A percentile compares a stretch with the other conserved stretches of the same genome.
These are phyloP conservation scores for Pleuronectes platessa DNA, from an alignment of 2,113 vertebrate genomes.

Conservation along the genomic window DNA sequence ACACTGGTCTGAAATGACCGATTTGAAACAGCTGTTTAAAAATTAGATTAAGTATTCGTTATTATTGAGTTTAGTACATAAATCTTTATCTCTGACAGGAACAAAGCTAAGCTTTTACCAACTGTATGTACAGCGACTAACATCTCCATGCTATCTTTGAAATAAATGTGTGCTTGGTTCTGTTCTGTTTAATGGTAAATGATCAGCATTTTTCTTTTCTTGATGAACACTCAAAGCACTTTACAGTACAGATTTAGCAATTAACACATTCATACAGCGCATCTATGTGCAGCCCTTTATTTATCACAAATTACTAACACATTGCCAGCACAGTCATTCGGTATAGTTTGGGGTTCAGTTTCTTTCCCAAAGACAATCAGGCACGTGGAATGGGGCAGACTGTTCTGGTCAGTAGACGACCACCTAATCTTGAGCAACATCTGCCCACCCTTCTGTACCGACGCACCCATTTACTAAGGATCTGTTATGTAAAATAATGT, in stretches of 20 bases:
- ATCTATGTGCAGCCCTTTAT: too few species aligned
- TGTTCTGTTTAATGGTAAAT: background rate
- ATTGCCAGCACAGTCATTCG: too few species aligned
- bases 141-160: background rate
- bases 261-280: too few species aligned
- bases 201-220: too few species aligned
- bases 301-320: too few species aligned
- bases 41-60: conserved; percentile 40
- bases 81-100: conserved; percentile 10
- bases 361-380: too few species aligned
- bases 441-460: background rate
- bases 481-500: conserved; percentile 8
- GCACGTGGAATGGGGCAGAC: too few species aligned
- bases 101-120: background rate
- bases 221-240: background rate
- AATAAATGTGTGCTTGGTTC: background rate
- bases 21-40: conserved; percentile 27
- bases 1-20: conserved; percentile 26
- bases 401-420: too few species aligned
- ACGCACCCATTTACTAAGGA: background rate
- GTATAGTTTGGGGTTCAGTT: too few species aligned
- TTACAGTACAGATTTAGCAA: background rate
- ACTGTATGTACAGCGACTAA: conserved; percentile 7
- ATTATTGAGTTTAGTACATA: background rate
- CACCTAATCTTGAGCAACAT: too few species aligned